Base-by-base conservation (phyloP, 2,888 invertebrate genomes). In the Tethea ocularis region DNA sequence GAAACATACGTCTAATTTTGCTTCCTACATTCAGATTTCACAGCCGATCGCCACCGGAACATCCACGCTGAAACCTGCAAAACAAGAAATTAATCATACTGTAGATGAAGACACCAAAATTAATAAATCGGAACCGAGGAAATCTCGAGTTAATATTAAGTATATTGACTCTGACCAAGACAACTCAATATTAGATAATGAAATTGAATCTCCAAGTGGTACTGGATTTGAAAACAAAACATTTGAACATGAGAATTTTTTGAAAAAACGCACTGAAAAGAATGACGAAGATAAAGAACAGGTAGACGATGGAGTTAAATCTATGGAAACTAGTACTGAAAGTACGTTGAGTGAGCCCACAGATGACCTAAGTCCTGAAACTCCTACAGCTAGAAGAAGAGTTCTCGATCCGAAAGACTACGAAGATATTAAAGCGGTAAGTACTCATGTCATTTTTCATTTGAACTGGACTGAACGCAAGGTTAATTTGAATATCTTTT, bases 1-100 rank as follows among this genome's bases (percentile, higher is more conserved):
- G 17, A 94, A 93, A 75, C 94, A 94, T 57, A 93, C 94, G 6
- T 94, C 94, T 68, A 94, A 95, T 81, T 94, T 94, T 78, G 94
- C 95, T 60, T 95, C 95, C 58, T 95, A 94, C 77, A 95, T 95
- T 73, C 94, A 94, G 74, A 92, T 93, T 62, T 93, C 93, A 5
- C 91, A 93, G 71, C 93, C 93, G 0, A 79, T 93, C 61, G 89
- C 92, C 0, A 90, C 93, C 17, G 93, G 93, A 2, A 83, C 90
- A 0, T 82, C 84, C 17, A 82, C 81, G 17, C 77, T 84, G 51
- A 90, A 84, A 69, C 72, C 84, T 68, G 60, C 72, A 68, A 26
- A 68, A 66, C 46, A 46, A 41, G 84, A 85, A 60, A 62, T 74
- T 13, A 86, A 83, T 56, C 81, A 80, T 46, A 71, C 72, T 29